phyloP scores from a whole-genome alignment of 2,113 vertebrate genomes.

The Neotragus pygmaeus region DNA sequence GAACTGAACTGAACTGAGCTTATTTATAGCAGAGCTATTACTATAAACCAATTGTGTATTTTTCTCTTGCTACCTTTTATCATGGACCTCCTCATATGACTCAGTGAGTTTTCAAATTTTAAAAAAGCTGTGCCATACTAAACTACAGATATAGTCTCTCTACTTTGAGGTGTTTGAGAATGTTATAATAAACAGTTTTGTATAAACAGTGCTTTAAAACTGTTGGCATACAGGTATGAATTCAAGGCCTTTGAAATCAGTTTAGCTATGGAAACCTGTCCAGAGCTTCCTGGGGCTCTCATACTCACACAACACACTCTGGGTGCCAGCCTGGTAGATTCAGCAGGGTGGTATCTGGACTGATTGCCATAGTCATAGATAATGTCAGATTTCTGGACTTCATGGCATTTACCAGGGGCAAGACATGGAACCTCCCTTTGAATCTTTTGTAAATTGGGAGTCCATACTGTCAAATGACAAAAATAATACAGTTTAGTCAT shows the following conservation, averaged over 20 bases:
- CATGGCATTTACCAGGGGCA: background rate
- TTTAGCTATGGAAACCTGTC: background rate
- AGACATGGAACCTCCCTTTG: background rate
- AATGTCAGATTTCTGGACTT: background rate
- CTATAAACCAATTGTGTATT: background rate
- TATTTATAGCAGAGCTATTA: background rate
- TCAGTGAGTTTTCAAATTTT: background rate
- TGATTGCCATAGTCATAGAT: background rate
- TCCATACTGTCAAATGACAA: background rate
- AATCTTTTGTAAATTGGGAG: background rate
- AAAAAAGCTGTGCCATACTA: background rate
- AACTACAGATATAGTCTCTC: background rate
- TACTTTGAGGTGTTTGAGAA: background rate
- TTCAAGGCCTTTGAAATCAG: background rate
- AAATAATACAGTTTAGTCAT: background rate
- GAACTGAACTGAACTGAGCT: background rate
- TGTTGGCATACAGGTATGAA: background rate
- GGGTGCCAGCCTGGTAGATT: background rate
- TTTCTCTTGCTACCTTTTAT: background rate
- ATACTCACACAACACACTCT: fast-evolving
- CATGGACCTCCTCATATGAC: background rate
- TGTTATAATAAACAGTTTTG: background rate
- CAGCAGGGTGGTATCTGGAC: background rate
- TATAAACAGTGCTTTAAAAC: background rate
- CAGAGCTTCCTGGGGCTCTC: background rate